Evolutionary conservation across 2,113 vertebrate species (phyloP), one percentile per base, ranked within the genome.

Genomic region (Sylvietta virens): DNA sequence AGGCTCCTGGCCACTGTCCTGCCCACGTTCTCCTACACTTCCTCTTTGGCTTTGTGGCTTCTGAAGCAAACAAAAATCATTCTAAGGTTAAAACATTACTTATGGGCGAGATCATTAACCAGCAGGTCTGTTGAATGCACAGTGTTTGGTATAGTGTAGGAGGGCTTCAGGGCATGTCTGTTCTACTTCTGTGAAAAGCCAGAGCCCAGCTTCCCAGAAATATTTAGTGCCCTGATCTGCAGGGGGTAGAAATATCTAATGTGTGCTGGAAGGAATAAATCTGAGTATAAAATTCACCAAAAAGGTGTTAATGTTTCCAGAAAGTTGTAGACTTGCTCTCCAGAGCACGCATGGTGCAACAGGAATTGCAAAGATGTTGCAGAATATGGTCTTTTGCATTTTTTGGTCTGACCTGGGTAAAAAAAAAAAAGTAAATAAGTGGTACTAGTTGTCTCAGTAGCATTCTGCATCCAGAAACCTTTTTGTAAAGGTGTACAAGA

Each of bases 41-140:
- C 98, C 98, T 79, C 93, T 94, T 86, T 94, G 98, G 98, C 96
- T 98, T 98, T 98, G 98, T 97, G 98, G 98, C 95, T 97, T 96
- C 74, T 93, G 83, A 76, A 97, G 85, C 88, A 97, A 97, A 97
- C 76, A 97, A 88, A 90, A 93, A 72, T 62, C 81, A 60, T 66
- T 62, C 89, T 81, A 83, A 91, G 84, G 97, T 97, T 98, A 97
- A 97, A 98, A 94, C 91, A 86, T 97, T 95, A 97, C 97, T 97
- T 97, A 95, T 93, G 90, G 67, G 90, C 92, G 54, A 88, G 94
- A 92, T 96, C 91, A 97, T 98, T 98, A 98, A 97, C 96, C 61
- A 81, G 91, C 37, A 80, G 87, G 95, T 94, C 67, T 67, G 86
- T 77, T 91, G 91, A 77, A 80, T 83, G 51, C 73, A 66, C 91